These are phyloP conservation scores for Aricia artaxerxes DNA, from an alignment of 2,888 invertebrate genomes.

Conservation along the genomic window DNA sequence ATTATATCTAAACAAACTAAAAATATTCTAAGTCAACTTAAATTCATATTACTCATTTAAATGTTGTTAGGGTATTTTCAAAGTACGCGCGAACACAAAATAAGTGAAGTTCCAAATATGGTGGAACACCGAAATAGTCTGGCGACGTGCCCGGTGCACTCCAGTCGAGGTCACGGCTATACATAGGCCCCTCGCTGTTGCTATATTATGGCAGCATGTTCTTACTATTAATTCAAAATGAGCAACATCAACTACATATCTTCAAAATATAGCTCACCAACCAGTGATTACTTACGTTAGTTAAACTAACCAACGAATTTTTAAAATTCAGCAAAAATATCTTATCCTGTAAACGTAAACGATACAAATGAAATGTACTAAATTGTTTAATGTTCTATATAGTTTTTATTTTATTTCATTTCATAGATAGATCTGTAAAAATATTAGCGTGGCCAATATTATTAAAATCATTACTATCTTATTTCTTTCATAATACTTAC, in stretches of 20 bases:
- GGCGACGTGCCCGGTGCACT: constrained; percentile 15
- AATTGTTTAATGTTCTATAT: too few species aligned
- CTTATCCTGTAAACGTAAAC: too few species aligned
- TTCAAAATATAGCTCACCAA: neutral
- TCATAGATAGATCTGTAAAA: too few species aligned
- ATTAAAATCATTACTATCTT: too few species aligned
- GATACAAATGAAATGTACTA: too few species aligned
- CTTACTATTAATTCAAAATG: neutral
- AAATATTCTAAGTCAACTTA: too few species aligned
- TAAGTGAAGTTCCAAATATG: constrained; percentile 14
- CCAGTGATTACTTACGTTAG: neutral
- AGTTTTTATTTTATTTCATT: too few species aligned
- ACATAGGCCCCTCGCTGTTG: neutral
- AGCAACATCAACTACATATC: neutral
- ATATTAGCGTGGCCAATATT: too few species aligned
- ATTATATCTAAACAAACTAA: too few species aligned
- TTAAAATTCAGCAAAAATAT: too few species aligned
- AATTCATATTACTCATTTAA: too few species aligned
- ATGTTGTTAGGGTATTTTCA: neutral
- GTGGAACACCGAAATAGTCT: constrained; percentile 22
- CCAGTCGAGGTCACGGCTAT: constrained; percentile 11
- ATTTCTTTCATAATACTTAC: too few species aligned
- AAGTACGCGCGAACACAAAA: neutral
- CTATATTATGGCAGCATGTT: neutral
- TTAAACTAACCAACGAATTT: neutral